phyloP scores from a whole-genome alignment of 2,888 invertebrate genomes.

The Agriopis leucophaearia region DNA sequence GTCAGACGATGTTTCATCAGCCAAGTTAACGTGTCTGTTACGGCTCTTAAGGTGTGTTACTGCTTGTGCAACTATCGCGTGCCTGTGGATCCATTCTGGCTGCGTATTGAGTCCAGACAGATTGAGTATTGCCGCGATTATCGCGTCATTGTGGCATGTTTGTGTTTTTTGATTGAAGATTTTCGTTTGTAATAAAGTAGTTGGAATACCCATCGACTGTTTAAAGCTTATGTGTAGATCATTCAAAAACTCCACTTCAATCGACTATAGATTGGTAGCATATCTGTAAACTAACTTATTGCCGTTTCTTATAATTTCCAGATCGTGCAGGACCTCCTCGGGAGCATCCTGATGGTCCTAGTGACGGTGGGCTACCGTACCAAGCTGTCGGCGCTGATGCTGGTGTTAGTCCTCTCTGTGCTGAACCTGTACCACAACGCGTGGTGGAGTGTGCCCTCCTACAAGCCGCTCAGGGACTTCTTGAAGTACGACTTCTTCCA shows the following conservation, averaged over 20 bases:
- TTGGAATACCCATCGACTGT: no score
- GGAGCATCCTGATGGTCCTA: conserved; percentile 97
- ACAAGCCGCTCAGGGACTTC: conserved; percentile 99
- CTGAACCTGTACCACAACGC: conserved; percentile 99
- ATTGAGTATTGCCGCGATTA: no score
- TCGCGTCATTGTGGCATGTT: no score
- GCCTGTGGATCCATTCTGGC: no score
- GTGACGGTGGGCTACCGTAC: conserved; percentile 99
- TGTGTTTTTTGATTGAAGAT: no score
- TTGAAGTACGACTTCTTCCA: conserved; percentile 99
- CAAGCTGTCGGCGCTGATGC: conserved; percentile 97
- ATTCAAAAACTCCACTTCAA: neutral
- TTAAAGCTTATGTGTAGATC: no score
- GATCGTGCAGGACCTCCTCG: conserved; percentile 96
- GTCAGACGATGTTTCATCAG: no score
- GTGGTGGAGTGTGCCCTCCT: conserved; percentile 98
- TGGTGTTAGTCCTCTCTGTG: conserved; percentile 94
- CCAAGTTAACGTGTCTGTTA: no score
- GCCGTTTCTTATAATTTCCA: conserved; percentile 63
- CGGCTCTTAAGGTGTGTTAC: no score
- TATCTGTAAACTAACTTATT: neutral
- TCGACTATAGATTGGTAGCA: neutral
- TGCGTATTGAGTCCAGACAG: no score
- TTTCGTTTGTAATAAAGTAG: no score
- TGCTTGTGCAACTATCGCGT: no score